Base-by-base conservation (phyloP, 2,797 vertebrate genomes). In the Arctocebus calabarensis region DNA sequence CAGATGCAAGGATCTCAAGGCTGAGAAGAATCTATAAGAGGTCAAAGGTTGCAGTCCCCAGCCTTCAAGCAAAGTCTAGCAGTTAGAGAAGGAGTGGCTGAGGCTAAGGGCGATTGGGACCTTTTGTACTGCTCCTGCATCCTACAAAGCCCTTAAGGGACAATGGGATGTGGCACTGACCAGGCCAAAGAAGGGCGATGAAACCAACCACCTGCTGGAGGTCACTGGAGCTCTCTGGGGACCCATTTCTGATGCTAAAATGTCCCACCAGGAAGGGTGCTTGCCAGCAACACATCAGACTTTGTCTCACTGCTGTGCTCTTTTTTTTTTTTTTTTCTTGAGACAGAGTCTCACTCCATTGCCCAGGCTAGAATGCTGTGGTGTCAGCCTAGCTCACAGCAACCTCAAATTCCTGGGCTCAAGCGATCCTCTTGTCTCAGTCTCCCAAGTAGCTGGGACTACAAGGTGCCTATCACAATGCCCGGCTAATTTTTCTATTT, bases 241-340 rank as follows among this genome's bases (percentile, higher is more conserved):
- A 12, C 32, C 13, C 23, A 20, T 3, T n/a, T 20, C 40, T 0
- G 40, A 43, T 7, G 45, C 34, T n/a, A 43, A 13, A 12, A 10
- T 7, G 20, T 59, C 34, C 2, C 0, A 34, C 81, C 2, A 1
- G 13, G 17, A 57, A n/a, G 0, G 7, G 68, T 2, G 4, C 62
- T 32, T 8, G 55, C 37, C 0, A 3, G 37, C n/a, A 29, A 10
- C 13, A 5, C 0, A 1, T 10, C 45, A 10, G 40, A 40, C 34
- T 74, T 40, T 34, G 40, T 27, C n/a, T 43, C 23, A 3, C 17
- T 32, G 40, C 73, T 5, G 5, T 27, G 48, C 48, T 52, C 48
- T 14, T 16, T 52, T 52, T 52, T 52, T 52, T 52, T 52, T 48
- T 48, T 52, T 52, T 52, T 52, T 52, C 14, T 3, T 52, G 48